Evolutionary conservation across 2,797 vertebrate genomes (phyloP).

Genomic region (Chrosomus eos): DNA sequence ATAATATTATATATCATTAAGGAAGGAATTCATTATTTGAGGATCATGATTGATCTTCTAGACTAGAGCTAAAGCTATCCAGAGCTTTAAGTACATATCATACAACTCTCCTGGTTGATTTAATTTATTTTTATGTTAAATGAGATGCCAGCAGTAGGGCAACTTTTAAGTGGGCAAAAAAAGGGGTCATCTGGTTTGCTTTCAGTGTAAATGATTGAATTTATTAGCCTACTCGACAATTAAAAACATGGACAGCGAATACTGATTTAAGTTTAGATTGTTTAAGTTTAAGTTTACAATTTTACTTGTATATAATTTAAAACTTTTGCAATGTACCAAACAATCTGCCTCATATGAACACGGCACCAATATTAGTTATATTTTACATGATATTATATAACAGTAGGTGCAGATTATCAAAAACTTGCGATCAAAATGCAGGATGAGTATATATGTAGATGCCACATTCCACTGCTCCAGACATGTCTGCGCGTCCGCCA

Average conservation of each 20-base stretch:
- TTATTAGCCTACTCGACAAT: not conserved
- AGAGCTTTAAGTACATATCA: not conserved
- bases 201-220: not conserved
- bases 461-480: too few species aligned
- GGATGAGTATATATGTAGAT: too few species aligned
- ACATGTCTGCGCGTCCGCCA: too few species aligned
- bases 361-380: not conserved
- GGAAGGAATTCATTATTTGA: not conserved
- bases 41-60: not conserved
- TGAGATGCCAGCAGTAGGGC: not conserved
- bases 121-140: not conserved
- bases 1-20: not conserved
- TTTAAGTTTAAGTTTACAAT: too few species aligned
- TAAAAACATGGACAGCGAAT: not conserved
- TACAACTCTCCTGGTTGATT: not conserved
- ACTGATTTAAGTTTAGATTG: not conserved
- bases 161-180: not conserved
- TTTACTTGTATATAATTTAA: not conserved
- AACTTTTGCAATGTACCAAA: not conserved
- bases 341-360: not conserved
- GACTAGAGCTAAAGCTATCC: not conserved
- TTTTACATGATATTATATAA: not conserved
- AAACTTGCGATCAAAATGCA: not conserved
- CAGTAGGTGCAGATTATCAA: not conserved
- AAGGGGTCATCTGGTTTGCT: too few species aligned